Base-by-base conservation (phyloP, 2,888 invertebrate species). In the Pachliopta kotzebuea region DNA sequence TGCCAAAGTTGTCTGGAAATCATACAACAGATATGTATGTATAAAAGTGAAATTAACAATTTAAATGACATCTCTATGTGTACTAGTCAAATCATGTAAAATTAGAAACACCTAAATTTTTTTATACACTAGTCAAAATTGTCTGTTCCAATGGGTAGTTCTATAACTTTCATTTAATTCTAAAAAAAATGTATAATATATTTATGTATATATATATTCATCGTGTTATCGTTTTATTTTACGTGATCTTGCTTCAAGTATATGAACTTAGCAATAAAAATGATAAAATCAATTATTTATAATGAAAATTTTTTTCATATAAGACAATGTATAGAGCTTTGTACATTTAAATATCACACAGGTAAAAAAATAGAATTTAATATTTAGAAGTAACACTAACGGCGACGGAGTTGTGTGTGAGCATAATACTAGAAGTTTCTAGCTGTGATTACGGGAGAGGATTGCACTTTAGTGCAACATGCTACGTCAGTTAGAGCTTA, bases 271-370 rank as follows among this genome's bases (percentile, higher is more conserved):
- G 90, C 88, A 90, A 90, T 90, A 88, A 84, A 73, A 83, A 75
- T 87, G 86, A 90, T 89, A 85, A 90, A 91, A 90, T 91, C 91
- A 91, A 91, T 91, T 91, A 91, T 90, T 88, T 88, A 88, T 89
- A 81, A 83, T 84, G 65, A 70, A 77, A 83, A 85, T 26, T 26
- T 26, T 85, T 87, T 83, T 87, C 86, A 83, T 86, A 81, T 89
- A 91, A 89, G 89, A 87, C 81, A 87, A 85, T 90, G 91, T 91
- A 90, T 92, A 91, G 92, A 91, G 91, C 91, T 91, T 91, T 80
- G 86, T 90, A 91, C 85, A 80, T 63, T 76, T 88, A 89, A 88
- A 89, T 86, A 85, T 84, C 84, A 88, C 83, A 88, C 87, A 88
- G 90, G 90, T 90, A 78, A 7, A 45, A 31, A 80, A 84, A 84